Evolutionary conservation across 2,888 invertebrate genomes (phyloP), one percentile per base, ranked within the genome.

Genomic region (Vannuccia rotundouncinata): DNA sequence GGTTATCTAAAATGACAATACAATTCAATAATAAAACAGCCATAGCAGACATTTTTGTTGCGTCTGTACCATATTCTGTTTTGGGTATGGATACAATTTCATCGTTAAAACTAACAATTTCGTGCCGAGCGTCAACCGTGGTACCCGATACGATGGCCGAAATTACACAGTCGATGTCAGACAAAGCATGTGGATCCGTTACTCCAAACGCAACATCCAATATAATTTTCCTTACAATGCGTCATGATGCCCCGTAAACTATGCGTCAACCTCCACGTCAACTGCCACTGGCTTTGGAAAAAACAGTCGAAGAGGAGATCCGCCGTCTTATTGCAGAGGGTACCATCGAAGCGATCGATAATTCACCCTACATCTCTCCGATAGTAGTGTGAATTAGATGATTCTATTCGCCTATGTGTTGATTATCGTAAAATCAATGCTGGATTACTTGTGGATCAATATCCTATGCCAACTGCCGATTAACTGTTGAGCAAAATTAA

Each of bases 401-500:
- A n/a, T n/a, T n/a, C n/a, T n/a, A n/a, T n/a, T n/a, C n/a, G n/a
- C n/a, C n/a, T n/a, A n/a, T n/a, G n/a, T n/a, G n/a, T n/a, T n/a
- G n/a, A n/a, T n/a, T n/a, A n/a, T n/a, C n/a, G n/a, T n/a, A n/a
- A n/a, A n/a, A n/a, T n/a, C n/a, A n/a, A n/a, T n/a, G n/a, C n/a
- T n/a, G n/a, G n/a, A 77, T 31, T 77, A 29, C 31, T 31, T 2
- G 31, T 31, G 10, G n/a, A 77, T 31, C 13, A 22, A 25, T 59
- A 77, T 77, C 27, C 10, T 10, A 30, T 77, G 5, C 77, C 77
- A 25, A 77, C 31, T 5, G 29, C 22, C 10, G 31, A 77, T 25
- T 30, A 77, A 30, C 30, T 77, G 25, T 77, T 77, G 27, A 31
- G 31, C 31, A 77, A 77, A 77, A 77, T 77, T 45, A 25, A 45